Evolutionary conservation across 2,888 invertebrate genomes (phyloP), one percentile per base, ranked within the genome.

Genomic region (Watsonalla binaria): DNA sequence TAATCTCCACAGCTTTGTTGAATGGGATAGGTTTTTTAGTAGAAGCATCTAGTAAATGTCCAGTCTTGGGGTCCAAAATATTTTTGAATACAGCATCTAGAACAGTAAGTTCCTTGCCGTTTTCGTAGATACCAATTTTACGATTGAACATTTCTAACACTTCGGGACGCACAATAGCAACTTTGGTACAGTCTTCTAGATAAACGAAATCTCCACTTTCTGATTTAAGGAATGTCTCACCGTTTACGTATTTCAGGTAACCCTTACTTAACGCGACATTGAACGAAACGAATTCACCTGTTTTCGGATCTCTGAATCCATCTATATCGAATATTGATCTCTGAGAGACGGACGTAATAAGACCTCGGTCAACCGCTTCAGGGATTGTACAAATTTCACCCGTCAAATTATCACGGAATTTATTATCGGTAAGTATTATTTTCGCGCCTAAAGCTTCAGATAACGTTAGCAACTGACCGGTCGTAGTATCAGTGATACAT

Each of bases 311-410:
- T 76, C 95, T 95, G 76, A 98, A 96, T 54, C 96, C 98, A 68
- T 97, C 97, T 58, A 98, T 96, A 80, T 97, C 96, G 77, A 98
- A 98, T 66, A 98, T 95, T 2, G 96, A 96, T 80, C 95, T 95
- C 77, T 96, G 95, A 6, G 95, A 93, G 15, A 98, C 95, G 0
- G 97, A 97, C 34, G 95, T 95, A 55, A 99, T 95, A 48, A 97
- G 92, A 61, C 98, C 98, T 57, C 95, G 94, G 74, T 96, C 95
- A 13, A 97, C 96, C 0, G 99, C 99, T 78, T 98, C 97, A 14
- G 94, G 93, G 59, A 98, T 93, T 24, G 94, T 92, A 58, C 96
- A 92, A 13, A 94, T 88, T 83, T 96, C 95, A 48, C 93, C 93
- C 0, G 95, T 95, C 63, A 93, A 90, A 56, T 93, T 93, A 83